Conservation (phyloP, 2,113 vertebrate species). For the Perccottus glenii region DNA sequence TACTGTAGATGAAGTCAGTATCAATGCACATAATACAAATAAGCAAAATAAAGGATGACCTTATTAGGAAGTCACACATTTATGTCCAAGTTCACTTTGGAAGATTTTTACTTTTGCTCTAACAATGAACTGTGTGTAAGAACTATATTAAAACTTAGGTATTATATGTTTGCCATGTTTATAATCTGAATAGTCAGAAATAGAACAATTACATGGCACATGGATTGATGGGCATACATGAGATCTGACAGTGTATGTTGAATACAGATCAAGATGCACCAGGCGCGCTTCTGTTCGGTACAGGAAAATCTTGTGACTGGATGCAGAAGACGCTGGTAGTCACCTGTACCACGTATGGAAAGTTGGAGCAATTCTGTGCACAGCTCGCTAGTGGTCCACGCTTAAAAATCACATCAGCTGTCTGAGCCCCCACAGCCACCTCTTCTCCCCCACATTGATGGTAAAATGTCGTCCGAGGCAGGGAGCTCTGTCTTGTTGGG, state of each 20-base stretch:
- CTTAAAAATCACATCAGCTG: slow-evolving; percentile 82
- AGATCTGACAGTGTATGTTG: slow-evolving; percentile 21
- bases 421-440: slow-evolving; percentile 71
- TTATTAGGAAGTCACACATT: too few species aligned
- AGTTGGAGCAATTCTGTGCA: slow-evolving; percentile 66
- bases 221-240: not conserved
- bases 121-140: too few species aligned
- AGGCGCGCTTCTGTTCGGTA: slow-evolving; percentile 50
- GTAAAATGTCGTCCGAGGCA: slow-evolving; percentile 74
- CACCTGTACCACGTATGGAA: slow-evolving; percentile 59
- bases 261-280: slow-evolving; percentile 55
- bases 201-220: not conserved
- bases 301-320: slow-evolving; percentile 71
- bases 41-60: too few species aligned
- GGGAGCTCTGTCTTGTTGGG: slow-evolving; percentile 78
- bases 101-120: too few species aligned
- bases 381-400: slow-evolving; percentile 59
- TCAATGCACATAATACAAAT: too few species aligned
- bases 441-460: slow-evolving; percentile 79
- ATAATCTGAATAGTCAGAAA: not conserved
- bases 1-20: too few species aligned
- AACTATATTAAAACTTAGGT: too few species aligned
- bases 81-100: too few species aligned
- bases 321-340: slow-evolving; percentile 56
- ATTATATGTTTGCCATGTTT: too few species aligned